Evolutionary conservation across 2,888 invertebrate genomes (phyloP).

Genomic region (Podabrus alpinus): DNA sequence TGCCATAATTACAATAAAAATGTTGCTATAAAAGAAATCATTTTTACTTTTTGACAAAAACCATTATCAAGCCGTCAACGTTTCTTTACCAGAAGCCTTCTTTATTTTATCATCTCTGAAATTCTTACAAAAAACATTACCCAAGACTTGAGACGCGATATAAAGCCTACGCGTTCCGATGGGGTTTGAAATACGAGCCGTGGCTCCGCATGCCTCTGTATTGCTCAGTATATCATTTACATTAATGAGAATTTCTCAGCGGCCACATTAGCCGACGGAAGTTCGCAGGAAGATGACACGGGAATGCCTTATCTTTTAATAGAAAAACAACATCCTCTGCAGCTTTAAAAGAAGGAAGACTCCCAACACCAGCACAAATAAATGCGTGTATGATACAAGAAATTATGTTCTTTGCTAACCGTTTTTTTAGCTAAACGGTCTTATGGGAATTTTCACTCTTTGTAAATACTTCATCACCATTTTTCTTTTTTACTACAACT

Average conservation of each 20-base stretch:
- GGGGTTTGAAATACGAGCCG: conserved; percentile 41
- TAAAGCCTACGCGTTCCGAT: conserved; percentile 36
- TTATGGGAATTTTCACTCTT: conserved; percentile 1
- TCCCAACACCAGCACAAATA: conserved; percentile 16
- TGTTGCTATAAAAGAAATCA: background rate
- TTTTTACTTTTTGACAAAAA: background rate
- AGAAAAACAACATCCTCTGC: conserved; percentile 42
- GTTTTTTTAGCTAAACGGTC: conserved; percentile 6
- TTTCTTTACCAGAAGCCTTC: conserved; percentile 18
- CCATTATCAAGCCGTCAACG: conserved; percentile 13
- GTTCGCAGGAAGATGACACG: conserved; percentile 43
- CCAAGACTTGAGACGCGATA: conserved; percentile 27
- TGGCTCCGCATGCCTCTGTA: conserved; percentile 35
- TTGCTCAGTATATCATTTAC: conserved; percentile 48
- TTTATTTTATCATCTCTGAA: conserved; percentile 24
- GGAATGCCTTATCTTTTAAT: conserved; percentile 48
- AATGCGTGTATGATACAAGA: conserved; percentile 24
- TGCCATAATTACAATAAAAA: background rate
- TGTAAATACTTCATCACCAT: conserved; percentile 2
- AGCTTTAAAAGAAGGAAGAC: conserved; percentile 29
- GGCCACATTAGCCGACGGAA: conserved; percentile 47
- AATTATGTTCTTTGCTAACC: conserved; percentile 16
- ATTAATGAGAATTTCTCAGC: conserved; percentile 49
- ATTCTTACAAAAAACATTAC: conserved; percentile 28
- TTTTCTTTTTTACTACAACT: background rate